These are phyloP conservation scores for Drosophila jambulina DNA, from an alignment of 1,140 invertebrate species.

Conservation along the genomic window DNA sequence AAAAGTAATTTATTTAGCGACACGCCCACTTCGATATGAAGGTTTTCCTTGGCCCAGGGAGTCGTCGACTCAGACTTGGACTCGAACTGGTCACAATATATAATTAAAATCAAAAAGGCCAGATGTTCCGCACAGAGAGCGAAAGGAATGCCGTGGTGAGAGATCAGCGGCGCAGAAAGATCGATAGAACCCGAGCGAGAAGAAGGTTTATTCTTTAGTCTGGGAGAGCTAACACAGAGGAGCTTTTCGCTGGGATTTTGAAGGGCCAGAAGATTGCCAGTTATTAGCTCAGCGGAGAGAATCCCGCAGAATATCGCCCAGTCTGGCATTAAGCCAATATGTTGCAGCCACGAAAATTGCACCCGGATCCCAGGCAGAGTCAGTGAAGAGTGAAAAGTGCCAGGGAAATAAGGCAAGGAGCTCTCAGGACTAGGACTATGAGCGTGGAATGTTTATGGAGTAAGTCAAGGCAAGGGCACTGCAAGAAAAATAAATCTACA, in stretches of 20 bases:
- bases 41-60: slow-evolving; percentile 64
- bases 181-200: slow-evolving; percentile 42
- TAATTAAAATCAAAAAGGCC: slow-evolving; percentile 82
- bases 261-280: slow-evolving; percentile 65
- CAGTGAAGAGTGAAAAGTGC: slow-evolving; percentile 20
- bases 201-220: slow-evolving; percentile 5
- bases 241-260: slow-evolving; percentile 40
- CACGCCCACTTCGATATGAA: slow-evolving; percentile 77
- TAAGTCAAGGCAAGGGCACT: slow-evolving; percentile 28
- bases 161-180: slow-evolving; percentile 40
- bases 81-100: slow-evolving; percentile 78
- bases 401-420: slow-evolving; percentile 15
- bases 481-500: not conserved
- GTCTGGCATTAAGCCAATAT: slow-evolving; percentile 69
- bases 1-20: slow-evolving; percentile 84
- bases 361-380: slow-evolving; percentile 25
- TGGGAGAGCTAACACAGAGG: slow-evolving; percentile 16
- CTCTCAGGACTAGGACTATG: slow-evolving; percentile 22
- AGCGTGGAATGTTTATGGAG: slow-evolving; percentile 53
- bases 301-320: slow-evolving; percentile 5
- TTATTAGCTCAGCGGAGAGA: slow-evolving; percentile 54
- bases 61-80: slow-evolving; percentile 19
- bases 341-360: slow-evolving; percentile 68
- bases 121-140: slow-evolving; percentile 66
- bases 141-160: slow-evolving; percentile 49